A percentile compares a stretch with the other conserved stretches of the same genome.
phyloP scores from a whole-genome alignment of 2,888 invertebrate genomes.

The Sminthurinus aureus region DNA sequence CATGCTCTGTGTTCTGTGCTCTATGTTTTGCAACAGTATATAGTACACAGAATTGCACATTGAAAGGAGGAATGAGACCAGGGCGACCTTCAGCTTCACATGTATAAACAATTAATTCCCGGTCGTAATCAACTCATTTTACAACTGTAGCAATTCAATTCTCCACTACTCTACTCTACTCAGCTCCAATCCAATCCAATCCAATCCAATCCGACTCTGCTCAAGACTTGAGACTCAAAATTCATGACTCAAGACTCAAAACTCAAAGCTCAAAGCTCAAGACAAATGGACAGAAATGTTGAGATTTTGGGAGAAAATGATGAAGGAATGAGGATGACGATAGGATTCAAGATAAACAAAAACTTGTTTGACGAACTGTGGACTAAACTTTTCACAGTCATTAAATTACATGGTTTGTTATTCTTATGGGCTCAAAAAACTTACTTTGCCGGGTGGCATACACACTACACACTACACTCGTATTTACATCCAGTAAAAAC shows the following conservation, averaged over 20 bases:
- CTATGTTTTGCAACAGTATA: too few species aligned
- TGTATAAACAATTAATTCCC: not conserved
- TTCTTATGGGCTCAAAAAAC: not conserved
- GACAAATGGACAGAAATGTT: not conserved
- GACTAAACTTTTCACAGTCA: constrained; percentile 9
- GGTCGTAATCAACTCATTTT: not conserved
- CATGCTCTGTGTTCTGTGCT: too few species aligned
- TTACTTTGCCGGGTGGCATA: not conserved
- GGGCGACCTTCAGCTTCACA: not conserved
- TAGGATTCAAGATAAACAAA: not conserved
- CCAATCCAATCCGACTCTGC: too few species aligned
- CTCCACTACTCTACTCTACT: not conserved
- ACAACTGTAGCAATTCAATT: not conserved
- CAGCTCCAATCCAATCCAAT: too few species aligned
- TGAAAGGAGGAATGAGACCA: too few species aligned
- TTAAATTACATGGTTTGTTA: constrained; percentile 15
- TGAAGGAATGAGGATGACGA: not conserved
- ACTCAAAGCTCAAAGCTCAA: not conserved
- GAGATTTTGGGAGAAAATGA: not conserved
- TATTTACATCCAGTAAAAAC: too few species aligned
- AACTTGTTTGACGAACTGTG: not conserved
- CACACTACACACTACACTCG: not conserved
- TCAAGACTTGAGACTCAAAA: too few species aligned
- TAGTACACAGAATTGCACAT: not conserved
- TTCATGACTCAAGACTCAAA: too few species aligned